These are phyloP conservation scores for Gallinago paraguaiae DNA, from an alignment of 2,113 vertebrate genomes.

Conservation along the genomic window DNA sequence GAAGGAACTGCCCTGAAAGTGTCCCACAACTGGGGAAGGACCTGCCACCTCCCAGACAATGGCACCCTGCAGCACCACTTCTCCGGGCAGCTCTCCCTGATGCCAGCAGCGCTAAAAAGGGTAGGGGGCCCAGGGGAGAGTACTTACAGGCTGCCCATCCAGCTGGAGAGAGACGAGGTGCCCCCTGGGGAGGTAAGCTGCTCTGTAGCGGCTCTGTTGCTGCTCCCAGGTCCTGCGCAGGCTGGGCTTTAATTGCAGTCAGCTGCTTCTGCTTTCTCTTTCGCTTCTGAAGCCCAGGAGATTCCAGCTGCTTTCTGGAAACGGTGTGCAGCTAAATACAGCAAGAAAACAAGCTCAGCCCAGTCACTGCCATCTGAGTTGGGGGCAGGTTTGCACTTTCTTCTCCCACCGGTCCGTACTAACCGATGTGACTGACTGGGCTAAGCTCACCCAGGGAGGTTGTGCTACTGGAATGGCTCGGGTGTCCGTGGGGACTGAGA, in stretches of 20 bases:
- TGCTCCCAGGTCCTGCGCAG: accelerated
- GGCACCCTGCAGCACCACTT: background rate
- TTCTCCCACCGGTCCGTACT: background rate
- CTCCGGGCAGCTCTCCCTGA: background rate
- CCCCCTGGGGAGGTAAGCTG: accelerated
- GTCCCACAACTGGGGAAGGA: background rate
- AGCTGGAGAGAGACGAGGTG: background rate
- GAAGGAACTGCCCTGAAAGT: background rate
- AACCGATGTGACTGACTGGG: accelerated
- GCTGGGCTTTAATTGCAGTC: background rate
- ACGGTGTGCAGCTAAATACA: background rate
- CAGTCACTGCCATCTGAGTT: accelerated
- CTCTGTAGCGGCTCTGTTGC: no score
- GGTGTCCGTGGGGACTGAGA: background rate
- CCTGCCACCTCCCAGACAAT: background rate
- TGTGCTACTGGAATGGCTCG: background rate
- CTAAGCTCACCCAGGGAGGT: background rate
- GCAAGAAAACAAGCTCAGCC: background rate
- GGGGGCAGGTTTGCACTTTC: background rate
- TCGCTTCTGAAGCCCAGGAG: background rate
- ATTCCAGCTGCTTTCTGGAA: background rate
- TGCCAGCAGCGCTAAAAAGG: background rate
- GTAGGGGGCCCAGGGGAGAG: background rate
- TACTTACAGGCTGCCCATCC: conserved; percentile 3
- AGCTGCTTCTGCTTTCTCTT: conserved; percentile 14